Evolutionary conservation across 35 echinoderm and acorn worm species (phyloP).

Genomic region (Acanthaster planci): DNA sequence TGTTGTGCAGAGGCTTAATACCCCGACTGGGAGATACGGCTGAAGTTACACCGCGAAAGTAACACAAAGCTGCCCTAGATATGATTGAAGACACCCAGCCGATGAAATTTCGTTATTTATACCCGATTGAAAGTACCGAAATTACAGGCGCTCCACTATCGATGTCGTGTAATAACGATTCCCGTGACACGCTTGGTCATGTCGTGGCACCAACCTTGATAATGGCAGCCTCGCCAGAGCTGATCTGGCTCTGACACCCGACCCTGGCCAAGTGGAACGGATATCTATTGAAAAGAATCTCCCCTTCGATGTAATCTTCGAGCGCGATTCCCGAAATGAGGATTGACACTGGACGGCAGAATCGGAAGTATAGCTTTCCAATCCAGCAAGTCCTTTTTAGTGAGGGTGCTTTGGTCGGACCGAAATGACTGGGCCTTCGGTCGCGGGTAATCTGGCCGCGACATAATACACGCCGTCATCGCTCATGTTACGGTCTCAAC

Average conservation of each 20-base stretch:
- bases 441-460: not conserved
- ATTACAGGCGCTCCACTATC: not conserved
- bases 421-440: not conserved
- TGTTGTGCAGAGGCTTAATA: too few species aligned
- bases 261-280: not conserved
- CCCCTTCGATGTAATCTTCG: slow-evolving; percentile 13
- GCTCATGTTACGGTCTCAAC: slow-evolving; percentile 4
- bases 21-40: too few species aligned
- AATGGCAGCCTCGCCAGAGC: not conserved
- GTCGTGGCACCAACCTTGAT: not conserved
- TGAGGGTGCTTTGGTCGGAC: not conserved
- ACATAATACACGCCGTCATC: slow-evolving; percentile 17
- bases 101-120: slow-evolving; percentile 13
- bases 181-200: not conserved
- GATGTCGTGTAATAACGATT: not conserved
- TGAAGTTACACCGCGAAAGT: too few species aligned
- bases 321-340: not conserved
- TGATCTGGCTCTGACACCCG: not conserved
- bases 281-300: not conserved
- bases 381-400: not conserved
- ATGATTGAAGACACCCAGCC: not conserved
- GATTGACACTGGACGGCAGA: not conserved
- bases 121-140: not conserved
- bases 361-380: slow-evolving; percentile 14
- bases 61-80: too few species aligned